Base-by-base conservation (phyloP, 2,797 vertebrate species). In the Petrocephalus sullivani region DNA sequence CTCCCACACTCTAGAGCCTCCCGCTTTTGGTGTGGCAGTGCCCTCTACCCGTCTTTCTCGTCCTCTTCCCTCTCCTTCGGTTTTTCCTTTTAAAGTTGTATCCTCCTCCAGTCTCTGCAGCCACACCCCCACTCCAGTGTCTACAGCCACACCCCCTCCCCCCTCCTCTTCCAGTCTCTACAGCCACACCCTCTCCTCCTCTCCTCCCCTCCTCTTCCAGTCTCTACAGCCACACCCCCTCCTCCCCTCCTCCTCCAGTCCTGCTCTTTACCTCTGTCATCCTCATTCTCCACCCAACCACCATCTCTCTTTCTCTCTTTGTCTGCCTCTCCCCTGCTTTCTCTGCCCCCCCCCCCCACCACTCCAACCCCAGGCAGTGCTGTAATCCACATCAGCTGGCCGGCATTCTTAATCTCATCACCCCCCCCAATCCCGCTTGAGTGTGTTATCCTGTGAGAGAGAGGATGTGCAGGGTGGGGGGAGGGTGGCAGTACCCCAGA, bases 381-480 rank as follows among this genome's bases (percentile, higher is more conserved):
- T 92, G 92, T 95, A 96, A 95, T 95, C 95, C 94, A 92, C 93
- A 94, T 95, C 94, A 95, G 85, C 91, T 93, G 93, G 92, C 93
- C 91, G 90, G 91, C 91, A 91, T 93, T 94, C 93, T 93, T 95
- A 95, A 96, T 95, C 94, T 94, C 81, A 89, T 95, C 93, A 94
- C 94, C 92, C 94, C n/a, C 94, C 41, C 92, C 94, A 94, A 94
- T 95, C 93, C 93, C 1, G 54, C 64, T 92, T 94, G 94, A 92
- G 93, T 92, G 94, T 94, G 92, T 93, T 93, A 78, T 37, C 33
- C 49, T 56, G 71, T 64, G 85, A 88, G 89, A 88, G 88, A 89
- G 89, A 91, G 88, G 90, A 86, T 87, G 78, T 58, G 60, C 19
- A 87, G 89, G 90, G 91, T 89, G 64, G 89, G 88, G 89, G 81